These are phyloP conservation scores for Amiota mariae DNA, from an alignment of 2,888 invertebrate genomes.

Conservation along the genomic window DNA sequence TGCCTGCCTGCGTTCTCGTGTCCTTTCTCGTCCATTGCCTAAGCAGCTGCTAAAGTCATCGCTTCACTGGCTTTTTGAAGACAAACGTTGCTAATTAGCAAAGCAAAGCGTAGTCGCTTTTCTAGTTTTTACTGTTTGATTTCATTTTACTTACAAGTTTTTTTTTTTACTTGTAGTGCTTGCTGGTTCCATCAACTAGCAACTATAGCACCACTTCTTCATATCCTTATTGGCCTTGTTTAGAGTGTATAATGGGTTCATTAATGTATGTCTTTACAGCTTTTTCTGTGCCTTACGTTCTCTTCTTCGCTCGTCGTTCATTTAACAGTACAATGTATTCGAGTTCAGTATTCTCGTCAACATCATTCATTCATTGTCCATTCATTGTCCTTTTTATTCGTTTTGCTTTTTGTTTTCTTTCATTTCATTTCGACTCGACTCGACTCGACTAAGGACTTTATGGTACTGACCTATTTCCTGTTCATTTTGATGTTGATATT, in stretches of 20 bases:
- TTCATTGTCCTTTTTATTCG: conserved; percentile 39
- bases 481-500: neutral
- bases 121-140: conserved; percentile 22
- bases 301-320: no score
- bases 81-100: conserved; percentile 30
- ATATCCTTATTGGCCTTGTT: conserved; percentile 13
- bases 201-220: neutral
- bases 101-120: neutral
- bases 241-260: conserved; percentile 9
- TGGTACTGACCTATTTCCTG: neutral
- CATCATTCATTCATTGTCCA: conserved; percentile 4
- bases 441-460: neutral
- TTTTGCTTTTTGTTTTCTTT: neutral
- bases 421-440: neutral
- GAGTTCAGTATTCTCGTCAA: neutral
- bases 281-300: neutral
- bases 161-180: conserved; percentile 34
- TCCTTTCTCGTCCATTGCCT: neutral
- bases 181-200: neutral
- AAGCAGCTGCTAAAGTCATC: neutral
- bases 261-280: conserved; percentile 4
- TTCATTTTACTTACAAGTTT: conserved; percentile 23
- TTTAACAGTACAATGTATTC: neutral
- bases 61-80: conserved; percentile 1
- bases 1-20: neutral